Percentiles rank a stretch among this genome's conserved stretches.
Conservation (phyloP, 2,888 invertebrate genomes). For the Lasioglossum lativentre region DNA sequence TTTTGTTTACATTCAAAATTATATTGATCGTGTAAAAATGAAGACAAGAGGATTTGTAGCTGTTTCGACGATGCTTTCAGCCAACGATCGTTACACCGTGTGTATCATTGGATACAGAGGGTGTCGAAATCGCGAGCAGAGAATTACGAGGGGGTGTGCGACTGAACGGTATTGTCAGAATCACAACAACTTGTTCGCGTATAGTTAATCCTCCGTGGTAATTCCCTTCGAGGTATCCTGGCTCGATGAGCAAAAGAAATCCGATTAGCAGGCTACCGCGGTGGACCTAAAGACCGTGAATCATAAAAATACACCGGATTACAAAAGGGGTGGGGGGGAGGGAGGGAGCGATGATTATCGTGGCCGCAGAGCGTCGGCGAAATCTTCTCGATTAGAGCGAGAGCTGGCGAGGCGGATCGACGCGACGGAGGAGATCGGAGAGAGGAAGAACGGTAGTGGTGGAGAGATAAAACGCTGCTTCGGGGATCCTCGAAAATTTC, state of each 20-base stretch:
- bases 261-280: constrained; percentile 46
- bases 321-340: no score
- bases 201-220: constrained; percentile 8
- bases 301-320: constrained; percentile 57
- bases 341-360: constrained; percentile 54
- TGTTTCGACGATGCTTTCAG: not conserved
- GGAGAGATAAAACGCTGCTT: constrained; percentile 38
- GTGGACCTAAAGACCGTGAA: constrained; percentile 40
- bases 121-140: not conserved
- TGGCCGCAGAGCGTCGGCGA: not conserved
- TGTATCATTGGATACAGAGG: not conserved
- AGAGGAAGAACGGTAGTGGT: not conserved
- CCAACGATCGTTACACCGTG: not conserved
- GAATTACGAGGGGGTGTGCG: not conserved
- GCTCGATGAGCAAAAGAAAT: constrained; percentile 42
- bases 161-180: constrained; percentile 17
- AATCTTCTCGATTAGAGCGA: constrained; percentile 9
- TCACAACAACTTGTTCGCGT: constrained; percentile 38
- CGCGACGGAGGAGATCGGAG: not conserved
- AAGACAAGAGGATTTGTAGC: no score
- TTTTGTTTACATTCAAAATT: no score
- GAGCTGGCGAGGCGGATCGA: not conserved
- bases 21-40: no score
- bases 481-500: constrained; percentile 56
- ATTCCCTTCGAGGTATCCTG: constrained; percentile 42